Evolutionary conservation across 2,797 vertebrate species (phyloP), one percentile per base, ranked within the genome.

Genomic region (Ctenosaura bakeri): DNA sequence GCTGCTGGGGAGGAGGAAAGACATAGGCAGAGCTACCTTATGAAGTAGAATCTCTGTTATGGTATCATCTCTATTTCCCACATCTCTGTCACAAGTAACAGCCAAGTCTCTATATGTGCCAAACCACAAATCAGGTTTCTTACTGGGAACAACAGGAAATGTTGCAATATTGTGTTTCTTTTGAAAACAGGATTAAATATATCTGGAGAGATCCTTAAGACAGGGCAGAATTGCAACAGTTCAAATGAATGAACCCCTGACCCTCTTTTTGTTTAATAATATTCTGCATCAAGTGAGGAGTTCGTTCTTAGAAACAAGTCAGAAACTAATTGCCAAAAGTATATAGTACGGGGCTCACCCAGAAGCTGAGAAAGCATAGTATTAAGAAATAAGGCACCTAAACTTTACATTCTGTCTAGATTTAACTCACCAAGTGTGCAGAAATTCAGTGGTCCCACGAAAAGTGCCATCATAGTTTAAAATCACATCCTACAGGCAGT

Each of bases 391-490:
- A 52, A 14, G 16, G 6, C 42, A 6, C n/a, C 0, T 16, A 52
- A 64, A 74, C 14, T 29, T 69, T 83, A 38, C 81, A 26, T 87
- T 90, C 4, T 14, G 2, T 81, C 78, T 3, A 69, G 32, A 85
- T 18, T 59, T 26, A 80, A 91, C 97, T 96, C 29, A 97, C 97
- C 96, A 77, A 95, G 0, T 0, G 83, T 93, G 81, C 1, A 90
- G 86, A 95, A 84, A 89, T 0, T 14, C 24, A 90, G 18, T 22
- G 81, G 86, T 90, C 91, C 42, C 73, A 92, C 42, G 3, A 35
- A 62, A 1, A 6, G 0, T 88, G 89, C 20, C 82, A 7, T 2
- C 6, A 83, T 16, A 24, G 85, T 86, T 71, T 91, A 88, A 85
- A 95, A 77, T 32, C 32, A 91, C 90, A 88, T 85, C 76, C 88